A percentile compares a stretch with the other conserved stretches of the same genome.
Conservation (phyloP, 2,888 invertebrate species). For the Chydorus sphaericus region DNA sequence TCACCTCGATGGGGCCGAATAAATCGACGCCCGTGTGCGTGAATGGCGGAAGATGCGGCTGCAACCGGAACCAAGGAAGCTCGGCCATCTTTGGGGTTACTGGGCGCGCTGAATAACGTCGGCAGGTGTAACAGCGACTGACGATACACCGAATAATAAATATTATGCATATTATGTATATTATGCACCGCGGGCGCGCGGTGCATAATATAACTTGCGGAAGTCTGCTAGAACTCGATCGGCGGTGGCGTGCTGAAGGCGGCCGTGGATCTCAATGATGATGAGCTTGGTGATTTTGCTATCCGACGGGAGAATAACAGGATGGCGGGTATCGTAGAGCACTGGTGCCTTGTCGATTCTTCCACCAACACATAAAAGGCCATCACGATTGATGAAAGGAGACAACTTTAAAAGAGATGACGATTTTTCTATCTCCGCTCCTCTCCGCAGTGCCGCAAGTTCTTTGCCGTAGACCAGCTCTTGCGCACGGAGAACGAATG, state of each 20-base stretch:
- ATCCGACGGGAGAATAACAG: no score
- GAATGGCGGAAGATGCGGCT: not conserved
- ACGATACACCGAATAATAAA: no score
- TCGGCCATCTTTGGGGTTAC: slow-evolving; percentile 5
- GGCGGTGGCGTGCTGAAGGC: no score
- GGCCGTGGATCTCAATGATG: no score
- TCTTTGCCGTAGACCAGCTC: not conserved
- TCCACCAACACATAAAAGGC: not conserved
- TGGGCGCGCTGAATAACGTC: not conserved
- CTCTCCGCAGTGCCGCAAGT: not conserved
- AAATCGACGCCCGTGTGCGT: slow-evolving; percentile 9
- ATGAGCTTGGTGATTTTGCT: not conserved
- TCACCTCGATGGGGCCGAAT: slow-evolving; percentile 4
- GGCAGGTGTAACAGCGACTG: no score
- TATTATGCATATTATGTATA: no score
- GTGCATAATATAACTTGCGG: no score
- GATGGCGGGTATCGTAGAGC: no score
- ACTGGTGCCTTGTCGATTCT: not conserved
- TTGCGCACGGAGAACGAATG: not conserved
- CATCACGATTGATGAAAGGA: slow-evolving; percentile 1
- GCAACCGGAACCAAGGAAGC: not conserved
- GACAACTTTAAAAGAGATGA: not conserved
- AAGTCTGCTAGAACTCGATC: no score
- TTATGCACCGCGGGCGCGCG: no score
- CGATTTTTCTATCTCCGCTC: not conserved